Evolutionary conservation across 2,888 invertebrate genomes (phyloP).

Genomic region (Epinotia nisella): DNA sequence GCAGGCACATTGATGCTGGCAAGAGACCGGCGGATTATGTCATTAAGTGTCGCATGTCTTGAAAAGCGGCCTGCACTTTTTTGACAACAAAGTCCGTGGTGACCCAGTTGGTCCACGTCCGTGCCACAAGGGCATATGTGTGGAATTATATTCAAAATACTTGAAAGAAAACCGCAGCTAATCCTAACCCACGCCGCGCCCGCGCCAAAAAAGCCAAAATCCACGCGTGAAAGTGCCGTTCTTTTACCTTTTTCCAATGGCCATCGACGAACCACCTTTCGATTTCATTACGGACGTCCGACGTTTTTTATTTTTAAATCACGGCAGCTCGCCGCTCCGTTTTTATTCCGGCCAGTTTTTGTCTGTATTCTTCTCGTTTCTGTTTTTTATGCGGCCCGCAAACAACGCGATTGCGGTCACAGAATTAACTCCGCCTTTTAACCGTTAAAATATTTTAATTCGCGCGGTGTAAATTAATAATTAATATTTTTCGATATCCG

Average conservation of each 20-base stretch:
- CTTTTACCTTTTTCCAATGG: conserved; percentile 83
- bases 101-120: too few species aligned
- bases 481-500: conserved; percentile 82
- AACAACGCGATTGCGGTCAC: conserved; percentile 82
- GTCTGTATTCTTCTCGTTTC: conserved; percentile 76
- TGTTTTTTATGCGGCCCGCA: conserved; percentile 81
- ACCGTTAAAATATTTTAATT: conserved; percentile 85
- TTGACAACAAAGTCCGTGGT: too few species aligned
- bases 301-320: conserved; percentile 83
- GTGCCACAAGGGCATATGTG: too few species aligned
- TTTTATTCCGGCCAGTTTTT: conserved; percentile 72
- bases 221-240: conserved; percentile 83
- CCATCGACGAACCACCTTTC: conserved; percentile 85
- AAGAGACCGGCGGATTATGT: too few species aligned
- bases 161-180: conserved; percentile 25
- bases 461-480: conserved; percentile 81
- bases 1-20: too few species aligned
- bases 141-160: conserved; percentile 7
- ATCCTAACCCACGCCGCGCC: conserved; percentile 11
- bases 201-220: conserved; percentile 72
- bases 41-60: too few species aligned
- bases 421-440: conserved; percentile 82
- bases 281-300: conserved; percentile 84
- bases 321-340: conserved; percentile 74
- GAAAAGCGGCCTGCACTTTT: too few species aligned